A percentile compares a stretch with the other conserved stretches of the same genome.
phyloP scores from a whole-genome alignment of 2,888 invertebrate genomes.

The Drosophila maculinotata region DNA sequence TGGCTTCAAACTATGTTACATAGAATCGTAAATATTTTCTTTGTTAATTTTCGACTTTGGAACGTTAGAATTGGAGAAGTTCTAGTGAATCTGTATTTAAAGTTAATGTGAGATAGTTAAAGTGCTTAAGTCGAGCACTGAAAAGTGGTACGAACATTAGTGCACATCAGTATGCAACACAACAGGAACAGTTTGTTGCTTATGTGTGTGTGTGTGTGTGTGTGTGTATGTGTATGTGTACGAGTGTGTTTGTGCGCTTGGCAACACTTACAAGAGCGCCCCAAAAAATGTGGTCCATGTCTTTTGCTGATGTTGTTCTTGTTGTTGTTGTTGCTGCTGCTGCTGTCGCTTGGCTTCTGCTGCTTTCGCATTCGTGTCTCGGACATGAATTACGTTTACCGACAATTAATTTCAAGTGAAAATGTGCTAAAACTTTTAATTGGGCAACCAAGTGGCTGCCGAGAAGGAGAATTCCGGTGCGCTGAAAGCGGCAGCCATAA shows the following conservation, averaged over 20 bases:
- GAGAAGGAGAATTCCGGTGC: too few relatives aligned
- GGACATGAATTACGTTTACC: constrained; percentile 79
- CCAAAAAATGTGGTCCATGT: constrained; percentile 35
- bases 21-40: too few relatives aligned
- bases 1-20: too few relatives aligned
- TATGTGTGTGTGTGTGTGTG: neutral
- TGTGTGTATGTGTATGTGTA: neutral
- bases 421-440: constrained; percentile 79
- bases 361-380: constrained; percentile 68
- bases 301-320: constrained; percentile 20
- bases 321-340: constrained; percentile 10
- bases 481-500: constrained; percentile 51
- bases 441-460: constrained; percentile 73
- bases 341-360: constrained; percentile 28
- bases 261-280: constrained; percentile 23
- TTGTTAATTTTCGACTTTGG: too few relatives aligned
- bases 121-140: neutral
- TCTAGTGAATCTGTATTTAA: too few relatives aligned
- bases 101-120: neutral
- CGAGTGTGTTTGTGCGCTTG: constrained; percentile 2
- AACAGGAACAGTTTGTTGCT: constrained; percentile 13
- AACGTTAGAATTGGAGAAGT: too few relatives aligned
- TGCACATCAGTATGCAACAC: constrained; percentile 60
- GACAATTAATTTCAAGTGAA: constrained; percentile 79
- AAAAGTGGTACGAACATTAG: constrained; percentile 11